phyloP scores from a whole-genome alignment of 2,888 invertebrate genomes.

The Nomada fucata region DNA sequence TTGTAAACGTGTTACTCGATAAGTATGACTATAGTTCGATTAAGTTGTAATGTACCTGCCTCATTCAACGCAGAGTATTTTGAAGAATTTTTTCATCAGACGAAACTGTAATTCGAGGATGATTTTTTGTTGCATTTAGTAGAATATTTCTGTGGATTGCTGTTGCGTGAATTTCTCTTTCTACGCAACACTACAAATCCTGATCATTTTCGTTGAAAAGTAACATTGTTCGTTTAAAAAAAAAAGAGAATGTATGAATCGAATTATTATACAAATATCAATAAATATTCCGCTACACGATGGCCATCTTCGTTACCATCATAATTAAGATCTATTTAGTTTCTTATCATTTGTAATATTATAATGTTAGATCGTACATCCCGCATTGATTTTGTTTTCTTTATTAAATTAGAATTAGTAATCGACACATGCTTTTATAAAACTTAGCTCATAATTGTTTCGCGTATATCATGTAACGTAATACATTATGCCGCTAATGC shows the following conservation, averaged over 20 bases:
- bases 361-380: constrained; percentile 32
- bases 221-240: background rate
- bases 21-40: constrained; percentile 55
- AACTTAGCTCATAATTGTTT: constrained; percentile 42
- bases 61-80: constrained; percentile 53
- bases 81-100: constrained; percentile 12
- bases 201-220: background rate
- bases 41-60: constrained; percentile 72
- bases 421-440: constrained; percentile 52
- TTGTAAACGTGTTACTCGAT: constrained; percentile 54
- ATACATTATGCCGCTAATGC: constrained; percentile 46
- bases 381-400: constrained; percentile 18
- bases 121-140: background rate
- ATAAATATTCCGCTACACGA: constrained; percentile 24
- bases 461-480: constrained; percentile 48
- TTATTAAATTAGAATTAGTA: constrained; percentile 41
- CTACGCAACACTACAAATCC: background rate
- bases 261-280: background rate
- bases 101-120: constrained; percentile 8
- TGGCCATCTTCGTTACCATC: constrained; percentile 14
- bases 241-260: background rate
- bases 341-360: constrained; percentile 48
- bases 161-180: constrained; percentile 14
- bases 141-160: background rate
- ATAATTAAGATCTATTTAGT: constrained; percentile 26